phyloP scores from a whole-genome alignment of 2,797 vertebrate species.

The Xenopus petersii region DNA sequence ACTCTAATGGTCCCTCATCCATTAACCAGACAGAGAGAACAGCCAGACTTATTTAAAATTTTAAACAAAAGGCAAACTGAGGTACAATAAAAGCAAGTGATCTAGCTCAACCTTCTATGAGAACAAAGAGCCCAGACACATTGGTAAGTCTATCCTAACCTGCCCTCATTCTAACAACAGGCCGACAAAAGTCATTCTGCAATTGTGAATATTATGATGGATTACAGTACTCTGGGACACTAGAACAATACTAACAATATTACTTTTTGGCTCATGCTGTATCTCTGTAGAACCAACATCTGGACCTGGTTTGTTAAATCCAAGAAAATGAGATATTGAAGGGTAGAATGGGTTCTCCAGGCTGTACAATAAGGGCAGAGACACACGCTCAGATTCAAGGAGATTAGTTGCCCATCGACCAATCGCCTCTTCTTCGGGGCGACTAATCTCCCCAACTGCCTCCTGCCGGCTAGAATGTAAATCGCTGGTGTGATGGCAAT shows the following conservation, averaged over 20 bases:
- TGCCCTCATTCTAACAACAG: conserved; percentile 3
- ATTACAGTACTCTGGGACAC: background rate
- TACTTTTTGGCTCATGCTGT: background rate
- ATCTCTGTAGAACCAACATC: too few species aligned
- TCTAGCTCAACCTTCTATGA: conserved; percentile 25
- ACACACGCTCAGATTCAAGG: too few species aligned
- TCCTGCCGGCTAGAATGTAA: too few species aligned
- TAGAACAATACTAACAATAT: background rate
- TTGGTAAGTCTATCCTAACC: conserved; percentile 23
- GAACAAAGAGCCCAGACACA: conserved; percentile 25
- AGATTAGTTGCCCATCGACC: too few species aligned
- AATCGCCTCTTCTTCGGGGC: too few species aligned
- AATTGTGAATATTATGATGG: background rate
- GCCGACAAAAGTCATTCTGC: conserved; percentile 13
- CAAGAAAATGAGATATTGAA: too few species aligned
- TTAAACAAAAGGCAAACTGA: conserved; percentile 22
- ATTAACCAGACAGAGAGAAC: conserved; percentile 30
- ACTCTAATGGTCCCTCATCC: conserved; percentile 34
- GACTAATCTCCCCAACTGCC: too few species aligned
- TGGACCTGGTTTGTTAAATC: too few species aligned
- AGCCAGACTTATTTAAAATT: conserved; percentile 28
- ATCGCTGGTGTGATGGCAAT: too few species aligned
- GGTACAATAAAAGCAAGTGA: conserved; percentile 35
- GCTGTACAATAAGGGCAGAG: too few species aligned
- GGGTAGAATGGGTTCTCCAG: too few species aligned